Conservation (phyloP, 2,888 invertebrate genomes). For the Pseudococcus longispinus region DNA sequence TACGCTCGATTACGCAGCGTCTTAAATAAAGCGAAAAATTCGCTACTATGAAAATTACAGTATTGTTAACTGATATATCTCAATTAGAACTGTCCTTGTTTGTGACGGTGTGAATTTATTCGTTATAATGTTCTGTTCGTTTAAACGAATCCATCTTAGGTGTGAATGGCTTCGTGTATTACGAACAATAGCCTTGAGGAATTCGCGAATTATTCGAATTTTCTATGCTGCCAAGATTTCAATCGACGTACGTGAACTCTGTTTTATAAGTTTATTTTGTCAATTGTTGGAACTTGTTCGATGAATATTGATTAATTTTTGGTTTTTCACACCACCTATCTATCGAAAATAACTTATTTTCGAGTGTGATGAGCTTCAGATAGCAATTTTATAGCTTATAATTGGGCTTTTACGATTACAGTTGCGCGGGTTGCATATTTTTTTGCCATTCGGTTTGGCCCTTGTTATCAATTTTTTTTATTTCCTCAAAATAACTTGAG, state of each 20-base stretch:
- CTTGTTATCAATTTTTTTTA: too few species aligned
- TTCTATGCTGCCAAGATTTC: background rate
- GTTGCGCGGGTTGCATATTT: too few species aligned
- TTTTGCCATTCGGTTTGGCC: too few species aligned
- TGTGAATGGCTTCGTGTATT: slow-evolving; percentile 5
- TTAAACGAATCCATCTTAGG: background rate
- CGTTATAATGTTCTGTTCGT: background rate
- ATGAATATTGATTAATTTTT: too few species aligned
- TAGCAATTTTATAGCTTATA: too few species aligned
- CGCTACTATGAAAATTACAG: background rate
- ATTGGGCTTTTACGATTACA: too few species aligned
- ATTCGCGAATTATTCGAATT: background rate
- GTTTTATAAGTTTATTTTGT: too few species aligned
- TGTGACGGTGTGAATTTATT: slow-evolving; percentile 21
- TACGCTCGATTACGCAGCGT: slow-evolving; percentile 48
- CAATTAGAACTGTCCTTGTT: slow-evolving; percentile 44
- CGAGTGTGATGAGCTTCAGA: too few species aligned
- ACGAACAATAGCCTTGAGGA: background rate
- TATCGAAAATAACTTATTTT: too few species aligned
- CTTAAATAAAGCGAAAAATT: slow-evolving; percentile 54
- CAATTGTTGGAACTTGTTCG: too few species aligned
- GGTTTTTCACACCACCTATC: too few species aligned
- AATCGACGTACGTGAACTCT: background rate
- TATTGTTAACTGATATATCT: slow-evolving; percentile 42
- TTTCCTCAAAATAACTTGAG: too few species aligned